These are phyloP conservation scores for Volucella bombylans DNA, from an alignment of 2,888 invertebrate genomes.

Conservation along the genomic window DNA sequence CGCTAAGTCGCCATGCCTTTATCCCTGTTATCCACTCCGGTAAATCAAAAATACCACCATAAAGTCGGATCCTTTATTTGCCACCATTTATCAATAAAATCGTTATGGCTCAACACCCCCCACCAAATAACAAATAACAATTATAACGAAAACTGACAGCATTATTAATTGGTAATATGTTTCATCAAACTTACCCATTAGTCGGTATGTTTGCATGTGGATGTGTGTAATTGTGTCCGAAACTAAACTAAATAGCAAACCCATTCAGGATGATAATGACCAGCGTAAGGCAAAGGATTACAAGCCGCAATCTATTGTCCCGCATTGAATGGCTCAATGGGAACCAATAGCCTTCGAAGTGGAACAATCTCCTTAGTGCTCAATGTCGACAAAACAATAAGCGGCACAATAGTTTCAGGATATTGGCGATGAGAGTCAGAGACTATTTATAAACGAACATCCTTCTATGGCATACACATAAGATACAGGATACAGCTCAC, in stretches of 20 bases:
- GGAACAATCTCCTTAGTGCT: slow-evolving; percentile 13
- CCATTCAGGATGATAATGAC: slow-evolving; percentile 53
- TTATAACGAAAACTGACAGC: slow-evolving; percentile 65
- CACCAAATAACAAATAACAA: slow-evolving; percentile 61
- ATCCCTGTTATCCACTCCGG: neutral
- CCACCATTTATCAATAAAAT: slow-evolving; percentile 58
- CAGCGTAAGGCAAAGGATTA: slow-evolving; percentile 69
- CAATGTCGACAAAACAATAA: slow-evolving; percentile 59
- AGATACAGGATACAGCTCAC: neutral
- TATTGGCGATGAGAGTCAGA: slow-evolving; percentile 40
- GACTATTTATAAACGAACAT: slow-evolving; percentile 3
- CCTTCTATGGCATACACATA: slow-evolving; percentile 35
- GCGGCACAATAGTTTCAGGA: slow-evolving; percentile 62
- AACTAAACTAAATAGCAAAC: slow-evolving; percentile 61
- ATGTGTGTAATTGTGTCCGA: neutral
- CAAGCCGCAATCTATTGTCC: slow-evolving; percentile 50
- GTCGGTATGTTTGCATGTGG: neutral
- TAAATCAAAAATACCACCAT: slow-evolving; percentile 40
- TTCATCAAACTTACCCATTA: slow-evolving; percentile 45
- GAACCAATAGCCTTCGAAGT: slow-evolving; percentile 29
- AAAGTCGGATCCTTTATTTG: slow-evolving; percentile 45
- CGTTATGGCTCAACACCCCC: slow-evolving; percentile 51
- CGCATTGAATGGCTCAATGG: slow-evolving; percentile 42
- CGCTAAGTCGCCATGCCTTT: neutral
- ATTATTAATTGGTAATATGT: slow-evolving; percentile 67